Percentiles rank a stretch among this genome's conserved stretches.
Conservation (phyloP, 2,797 vertebrate species). For the Aselliscus stoliczkanus region DNA sequence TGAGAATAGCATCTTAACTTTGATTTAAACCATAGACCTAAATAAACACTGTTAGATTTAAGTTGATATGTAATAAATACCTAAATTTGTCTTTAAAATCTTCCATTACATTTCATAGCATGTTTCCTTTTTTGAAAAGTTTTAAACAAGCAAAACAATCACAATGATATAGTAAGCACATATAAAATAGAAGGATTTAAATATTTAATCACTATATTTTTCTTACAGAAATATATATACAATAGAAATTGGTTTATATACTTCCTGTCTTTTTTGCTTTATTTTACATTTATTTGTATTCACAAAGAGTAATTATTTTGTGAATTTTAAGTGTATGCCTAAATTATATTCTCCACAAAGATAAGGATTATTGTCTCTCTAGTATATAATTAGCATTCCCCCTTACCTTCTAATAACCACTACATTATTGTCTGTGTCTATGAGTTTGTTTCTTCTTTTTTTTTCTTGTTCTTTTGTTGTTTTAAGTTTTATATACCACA, state of each 20-base stretch:
- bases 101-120: background rate
- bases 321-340: background rate
- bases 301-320: background rate
- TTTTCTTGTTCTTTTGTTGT: too few species aligned
- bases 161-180: background rate
- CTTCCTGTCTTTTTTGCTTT: background rate
- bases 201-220: constrained; percentile 29
- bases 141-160: constrained; percentile 21
- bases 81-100: constrained; percentile 37
- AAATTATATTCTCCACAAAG: background rate
- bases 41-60: constrained; percentile 30
- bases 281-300: background rate
- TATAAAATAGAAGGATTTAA: background rate
- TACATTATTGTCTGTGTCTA: too few species aligned
- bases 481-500: too few species aligned
- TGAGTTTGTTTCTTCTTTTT: too few species aligned
- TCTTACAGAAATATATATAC: background rate
- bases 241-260: background rate
- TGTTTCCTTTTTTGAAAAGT: background rate
- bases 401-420: too few species aligned
- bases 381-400: background rate
- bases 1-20: constrained; percentile 43
- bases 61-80: constrained; percentile 32
- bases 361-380: background rate
- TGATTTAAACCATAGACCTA: constrained; percentile 7